Evolutionary conservation across 2,888 invertebrate species (phyloP), one percentile per base, ranked within the genome.

Genomic region (Cryptocephalus moraei): DNA sequence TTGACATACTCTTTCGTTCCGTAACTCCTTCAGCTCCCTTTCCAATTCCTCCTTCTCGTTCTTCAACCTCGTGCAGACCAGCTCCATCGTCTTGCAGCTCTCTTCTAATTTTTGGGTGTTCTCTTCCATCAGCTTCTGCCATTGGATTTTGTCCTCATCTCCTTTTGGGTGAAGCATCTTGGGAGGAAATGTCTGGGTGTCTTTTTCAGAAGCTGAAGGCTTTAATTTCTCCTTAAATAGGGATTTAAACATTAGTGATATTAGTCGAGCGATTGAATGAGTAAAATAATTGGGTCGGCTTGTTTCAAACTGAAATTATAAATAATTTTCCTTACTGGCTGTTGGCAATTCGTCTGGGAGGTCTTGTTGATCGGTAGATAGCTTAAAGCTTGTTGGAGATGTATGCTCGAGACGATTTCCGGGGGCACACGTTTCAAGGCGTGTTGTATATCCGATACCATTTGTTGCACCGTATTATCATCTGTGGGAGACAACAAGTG

Each of bases 361-460:
- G 6, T 4, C 6, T 43, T 54, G 45, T 39, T 47, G 41, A 12
- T 46, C 14, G 56, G 54, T 33, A 57, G 33, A 22, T 56, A 45
- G 33, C 58, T 54, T 11, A 59, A 41, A 12, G 53, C 53, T 49
- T 61, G 60, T 45, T 61, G 57, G 47, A 61, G 49, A 43, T 62
- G 62, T 38, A 65, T 58, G 36, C 58, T 52, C 31, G 64, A 65
- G 12, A 65, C 62, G 41, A 68, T 57, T 54, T 71, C 70, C 4
- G 67, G 66, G 1, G 70, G 70, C 32, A 71, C 60, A 47, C 70
- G 54, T 48, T 64, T 65, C 45, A 71, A 50, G 31, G 69, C 69
- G 45, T 60, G 53, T 51, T 69, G 67, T 62, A 71, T 69, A 45
- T 69, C 69, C 11, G 49, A 45, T 8, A 70, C 53, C 55, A 71